A percentile compares a stretch with the other conserved stretches of the same genome.
phyloP scores from a whole-genome alignment of 2,113 vertebrate species.

The Spea bombifrons region DNA sequence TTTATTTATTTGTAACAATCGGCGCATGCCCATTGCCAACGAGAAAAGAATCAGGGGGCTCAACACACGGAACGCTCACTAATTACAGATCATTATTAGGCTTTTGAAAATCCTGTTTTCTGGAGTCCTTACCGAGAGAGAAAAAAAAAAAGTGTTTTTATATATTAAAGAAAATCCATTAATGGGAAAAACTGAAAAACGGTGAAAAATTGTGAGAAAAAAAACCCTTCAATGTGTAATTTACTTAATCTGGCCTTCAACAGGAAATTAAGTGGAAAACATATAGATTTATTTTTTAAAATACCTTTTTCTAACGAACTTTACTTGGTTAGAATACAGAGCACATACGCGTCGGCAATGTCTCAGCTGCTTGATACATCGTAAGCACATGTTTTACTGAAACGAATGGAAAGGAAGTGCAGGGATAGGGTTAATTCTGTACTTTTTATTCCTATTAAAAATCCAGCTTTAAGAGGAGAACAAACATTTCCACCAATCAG shows the following conservation, averaged over 20 bases:
- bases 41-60: background rate
- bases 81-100: constrained; percentile 40
- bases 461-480: background rate
- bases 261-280: constrained; percentile 26
- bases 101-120: constrained; percentile 31
- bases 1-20: constrained; percentile 6
- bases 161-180: constrained; percentile 18
- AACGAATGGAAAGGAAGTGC: constrained; percentile 6
- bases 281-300: background rate
- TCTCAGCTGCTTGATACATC: background rate
- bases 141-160: constrained; percentile 14
- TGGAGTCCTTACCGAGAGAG: constrained; percentile 1
- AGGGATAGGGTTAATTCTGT: background rate
- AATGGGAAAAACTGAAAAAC: constrained; percentile 2
- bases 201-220: constrained; percentile 15
- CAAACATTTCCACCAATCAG: background rate
- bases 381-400: background rate
- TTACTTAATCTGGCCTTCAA: constrained; percentile 42
- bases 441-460: background rate
- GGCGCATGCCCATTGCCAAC: background rate
- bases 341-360: background rate
- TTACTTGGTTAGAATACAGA: constrained; percentile 4
- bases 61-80: background rate
- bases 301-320: constrained; percentile 18
- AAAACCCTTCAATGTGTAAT: constrained; percentile 19